Evolutionary conservation across 1,140 invertebrate genomes (phyloP).

Genomic region (Episyrphus balteatus): DNA sequence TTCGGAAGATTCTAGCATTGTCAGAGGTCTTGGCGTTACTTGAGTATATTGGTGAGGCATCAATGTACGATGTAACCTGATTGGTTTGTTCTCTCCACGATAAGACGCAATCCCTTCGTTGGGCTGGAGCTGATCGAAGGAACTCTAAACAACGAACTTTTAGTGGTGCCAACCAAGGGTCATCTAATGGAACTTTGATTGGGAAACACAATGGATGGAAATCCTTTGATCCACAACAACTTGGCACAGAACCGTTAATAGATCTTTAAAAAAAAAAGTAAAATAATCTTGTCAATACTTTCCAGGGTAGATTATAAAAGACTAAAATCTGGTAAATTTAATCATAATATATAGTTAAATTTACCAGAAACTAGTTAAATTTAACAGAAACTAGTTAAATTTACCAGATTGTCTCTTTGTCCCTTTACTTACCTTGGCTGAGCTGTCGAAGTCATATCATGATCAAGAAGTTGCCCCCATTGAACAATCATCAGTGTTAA

Average conservation of each 20-base stretch:
- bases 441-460: conserved; percentile 62
- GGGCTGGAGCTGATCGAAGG: conserved; percentile 57
- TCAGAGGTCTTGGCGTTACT: conserved; percentile 68
- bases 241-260: conserved; percentile 69
- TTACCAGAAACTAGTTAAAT: too few species aligned
- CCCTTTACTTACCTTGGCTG: conserved; percentile 36
- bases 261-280: conserved; percentile 39
- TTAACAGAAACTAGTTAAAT: neutral
- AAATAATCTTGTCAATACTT: neutral
- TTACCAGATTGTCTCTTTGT: neutral
- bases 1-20: conserved; percentile 56
- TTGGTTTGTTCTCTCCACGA: conserved; percentile 65
- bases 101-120: conserved; percentile 55
- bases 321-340: neutral
- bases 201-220: conserved; percentile 76
- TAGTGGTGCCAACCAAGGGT: conserved; percentile 57
- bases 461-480: conserved; percentile 77
- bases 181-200: conserved; percentile 57
- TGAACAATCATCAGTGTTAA: conserved; percentile 74
- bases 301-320: neutral
- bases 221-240: conserved; percentile 60
- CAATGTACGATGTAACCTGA: conserved; percentile 75
- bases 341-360: too few species aligned
- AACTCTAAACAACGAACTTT: conserved; percentile 67
- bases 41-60: conserved; percentile 86